Conservation (phyloP, 1,140 invertebrate species). For the Achatina immaculata region DNA sequence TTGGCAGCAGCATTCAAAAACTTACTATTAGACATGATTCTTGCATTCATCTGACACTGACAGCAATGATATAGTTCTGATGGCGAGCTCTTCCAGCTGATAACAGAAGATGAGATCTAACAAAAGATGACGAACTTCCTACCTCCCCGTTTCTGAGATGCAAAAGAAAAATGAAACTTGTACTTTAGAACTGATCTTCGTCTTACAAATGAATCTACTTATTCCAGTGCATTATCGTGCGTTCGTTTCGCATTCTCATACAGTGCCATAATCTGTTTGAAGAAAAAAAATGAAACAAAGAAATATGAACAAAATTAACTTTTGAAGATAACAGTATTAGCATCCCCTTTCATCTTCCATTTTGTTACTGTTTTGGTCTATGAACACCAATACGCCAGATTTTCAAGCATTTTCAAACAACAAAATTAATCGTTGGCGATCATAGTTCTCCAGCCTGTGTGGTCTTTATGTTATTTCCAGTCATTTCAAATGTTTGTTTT, state of each 20-base stretch:
- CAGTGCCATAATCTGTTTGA: neutral
- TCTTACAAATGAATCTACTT: neutral
- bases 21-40: slow-evolving; percentile 54
- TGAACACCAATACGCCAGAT: slow-evolving; percentile 3
- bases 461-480: too few species aligned
- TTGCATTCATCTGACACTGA: neutral
- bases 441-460: too few species aligned
- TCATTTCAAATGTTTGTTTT: too few species aligned
- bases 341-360: neutral
- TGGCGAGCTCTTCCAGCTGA: neutral
- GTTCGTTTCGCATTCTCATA: neutral
- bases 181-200: neutral
- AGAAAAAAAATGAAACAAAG: neutral
- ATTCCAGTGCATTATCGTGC: neutral
- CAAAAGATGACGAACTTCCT: neutral
- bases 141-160: neutral
- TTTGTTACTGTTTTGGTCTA: slow-evolving; percentile 13
- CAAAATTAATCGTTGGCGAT: neutral
- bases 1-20: slow-evolving; percentile 50
- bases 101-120: neutral
- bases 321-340: neutral
- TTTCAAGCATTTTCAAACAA: neutral
- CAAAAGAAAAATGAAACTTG: neutral
- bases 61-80: slow-evolving; percentile 5
- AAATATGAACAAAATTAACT: too few species aligned